Conservation (phyloP, 2,797 vertebrate species). For the Coccyzus lansbergi region DNA sequence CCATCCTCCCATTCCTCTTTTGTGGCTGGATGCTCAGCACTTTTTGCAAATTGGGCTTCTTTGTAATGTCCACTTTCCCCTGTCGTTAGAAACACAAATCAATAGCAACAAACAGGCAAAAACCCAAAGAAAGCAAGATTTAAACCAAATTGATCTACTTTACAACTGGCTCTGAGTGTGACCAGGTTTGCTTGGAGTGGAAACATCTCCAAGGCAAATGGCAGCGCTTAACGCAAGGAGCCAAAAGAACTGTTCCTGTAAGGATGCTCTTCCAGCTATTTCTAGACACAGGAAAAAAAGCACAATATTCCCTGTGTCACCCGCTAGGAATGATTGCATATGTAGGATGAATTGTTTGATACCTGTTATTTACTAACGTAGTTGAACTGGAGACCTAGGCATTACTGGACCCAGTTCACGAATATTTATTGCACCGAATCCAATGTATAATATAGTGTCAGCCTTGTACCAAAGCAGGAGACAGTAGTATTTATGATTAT, state of each 20-base stretch:
- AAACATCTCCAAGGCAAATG: background rate
- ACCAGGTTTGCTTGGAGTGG: background rate
- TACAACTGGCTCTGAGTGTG: background rate
- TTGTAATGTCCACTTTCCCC: rapidly evolving
- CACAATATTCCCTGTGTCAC: background rate
- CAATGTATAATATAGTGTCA: constrained; percentile 79
- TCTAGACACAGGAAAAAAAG: background rate
- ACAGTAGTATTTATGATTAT: constrained; percentile 85
- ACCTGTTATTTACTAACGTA: constrained; percentile 47
- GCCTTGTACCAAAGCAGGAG: constrained; percentile 78
- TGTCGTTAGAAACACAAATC: rapidly evolving
- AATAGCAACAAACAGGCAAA: background rate
- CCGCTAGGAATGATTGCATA: background rate
- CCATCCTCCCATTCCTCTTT: background rate
- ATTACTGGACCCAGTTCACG: constrained; percentile 70
- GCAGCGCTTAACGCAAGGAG: background rate
- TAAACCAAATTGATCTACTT: background rate
- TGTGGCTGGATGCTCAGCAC: background rate
- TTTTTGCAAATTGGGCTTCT: background rate
- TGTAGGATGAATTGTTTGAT: constrained; percentile 7
- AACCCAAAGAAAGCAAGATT: background rate
- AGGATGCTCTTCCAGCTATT: background rate
- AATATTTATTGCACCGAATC: constrained; percentile 79
- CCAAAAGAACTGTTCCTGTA: background rate
- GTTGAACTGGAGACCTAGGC: constrained; percentile 53